A percentile compares a stretch with the other conserved stretches of the same genome.
These are phyloP conservation scores for Neodontobutis hainanensis DNA, from an alignment of 2,113 vertebrate genomes.

Conservation along the genomic window DNA sequence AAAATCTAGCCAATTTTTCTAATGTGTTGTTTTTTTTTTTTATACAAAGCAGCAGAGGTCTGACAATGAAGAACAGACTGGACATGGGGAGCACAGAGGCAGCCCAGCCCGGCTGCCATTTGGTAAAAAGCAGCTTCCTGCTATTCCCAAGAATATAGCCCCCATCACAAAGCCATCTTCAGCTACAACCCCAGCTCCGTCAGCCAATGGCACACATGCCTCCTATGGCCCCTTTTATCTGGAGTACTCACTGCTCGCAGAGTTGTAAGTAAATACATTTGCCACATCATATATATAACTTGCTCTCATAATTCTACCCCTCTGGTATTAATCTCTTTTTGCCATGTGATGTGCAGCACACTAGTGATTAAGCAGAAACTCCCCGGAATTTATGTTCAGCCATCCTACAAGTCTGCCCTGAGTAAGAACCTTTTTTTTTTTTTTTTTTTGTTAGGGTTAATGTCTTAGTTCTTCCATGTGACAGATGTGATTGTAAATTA, in stretches of 20 bases:
- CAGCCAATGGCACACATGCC: conserved; percentile 93
- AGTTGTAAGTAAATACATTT: conserved; percentile 85
- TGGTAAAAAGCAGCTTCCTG: conserved; percentile 93
- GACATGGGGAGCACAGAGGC: conserved; percentile 83
- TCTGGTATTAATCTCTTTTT: conserved; percentile 25
- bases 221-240: conserved; percentile 98
- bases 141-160: conserved; percentile 92
- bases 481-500: not conserved
- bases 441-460: too few relatives aligned
- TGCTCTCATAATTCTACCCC: not conserved
- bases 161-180: conserved; percentile 90
- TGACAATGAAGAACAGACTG: conserved; percentile 87
- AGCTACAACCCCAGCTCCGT: conserved; percentile 80
- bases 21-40: conserved; percentile 10
- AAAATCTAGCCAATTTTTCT: not conserved
- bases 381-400: conserved; percentile 96
- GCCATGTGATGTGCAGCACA: conserved; percentile 81
- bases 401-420: conserved; percentile 93
- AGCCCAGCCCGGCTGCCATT: conserved; percentile 86
- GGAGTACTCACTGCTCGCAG: conserved; percentile 96
- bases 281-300: not conserved
- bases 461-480: not conserved
- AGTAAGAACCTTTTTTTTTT: conserved; percentile 82
- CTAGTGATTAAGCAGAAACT: conserved; percentile 96
- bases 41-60: conserved; percentile 77